These are phyloP conservation scores for Idaea aversata DNA, from an alignment of 2,888 invertebrate genomes.

Conservation along the genomic window DNA sequence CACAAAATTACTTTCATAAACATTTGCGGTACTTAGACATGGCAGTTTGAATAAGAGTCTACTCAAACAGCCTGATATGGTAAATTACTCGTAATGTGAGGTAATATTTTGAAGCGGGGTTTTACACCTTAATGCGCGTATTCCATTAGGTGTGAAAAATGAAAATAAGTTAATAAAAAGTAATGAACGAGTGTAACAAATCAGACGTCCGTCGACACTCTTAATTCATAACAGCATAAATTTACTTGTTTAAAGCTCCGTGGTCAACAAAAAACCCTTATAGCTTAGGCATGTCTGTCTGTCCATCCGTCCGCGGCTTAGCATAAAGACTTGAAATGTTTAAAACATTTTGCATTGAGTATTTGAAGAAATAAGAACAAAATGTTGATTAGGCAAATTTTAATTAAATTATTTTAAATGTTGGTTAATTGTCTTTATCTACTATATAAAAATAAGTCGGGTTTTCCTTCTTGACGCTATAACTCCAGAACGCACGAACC, in stretches of 20 bases:
- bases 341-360: no score
- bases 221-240: constrained; percentile 51
- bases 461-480: no score
- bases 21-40: constrained; percentile 19
- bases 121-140: constrained; percentile 34
- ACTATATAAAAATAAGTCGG: no score
- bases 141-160: constrained; percentile 48
- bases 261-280: no score
- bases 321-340: no score
- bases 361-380: no score
- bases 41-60: constrained; percentile 14
- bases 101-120: constrained; percentile 8
- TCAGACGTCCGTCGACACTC: constrained; percentile 52
- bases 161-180: constrained; percentile 49
- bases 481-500: no score
- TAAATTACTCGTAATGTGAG: constrained; percentile 10
- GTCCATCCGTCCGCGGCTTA: no score
- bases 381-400: no score
- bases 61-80: constrained; percentile 10
- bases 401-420: no score
- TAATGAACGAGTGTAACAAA: constrained; percentile 51
- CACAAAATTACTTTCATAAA: constrained; percentile 26
- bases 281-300: no score
- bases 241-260: constrained; percentile 39
- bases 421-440: no score